Evolutionary conservation across 1,140 invertebrate genomes (phyloP), one percentile per base, ranked within the genome.

Genomic region (Drosophila grimshawi): DNA sequence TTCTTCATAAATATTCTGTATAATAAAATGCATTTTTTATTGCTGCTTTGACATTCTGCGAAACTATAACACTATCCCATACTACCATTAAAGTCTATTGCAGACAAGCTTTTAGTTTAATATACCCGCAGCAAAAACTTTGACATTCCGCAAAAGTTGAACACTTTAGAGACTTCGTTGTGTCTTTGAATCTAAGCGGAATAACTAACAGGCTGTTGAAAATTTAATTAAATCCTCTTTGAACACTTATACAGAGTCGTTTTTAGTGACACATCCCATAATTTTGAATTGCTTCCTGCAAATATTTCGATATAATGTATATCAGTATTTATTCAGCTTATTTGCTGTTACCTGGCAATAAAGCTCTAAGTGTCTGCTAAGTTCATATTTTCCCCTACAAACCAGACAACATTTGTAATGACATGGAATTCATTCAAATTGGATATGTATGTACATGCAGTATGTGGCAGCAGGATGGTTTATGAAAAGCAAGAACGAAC

Each of bases 361-460:
- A 55, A 55, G 45, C 35, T 37, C 11, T 29, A 11, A n/a, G 5
- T 10, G 0, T 0, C 19, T 8, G 59, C 4, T 32, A 49, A 35
- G 5, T 33, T 11, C n/a, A 39, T 10, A 51, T 48, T 29, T 49
- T 35, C 27, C 7, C 11, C 35, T n/a, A 51, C 56, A 67, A 52
- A 7, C 56, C 41, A 33, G 5, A 29, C 1, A 61, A 78, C 52
- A 80, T 59, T 61, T 72, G 67, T 79, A 86, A 86, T 88, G 79
- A 86, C 82, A 69, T 63, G 67, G 63, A 71, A 72, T 86, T 86
- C 48, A 49, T 61, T 62, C 48, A 76, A 86, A 77, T 62, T 70
- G 10, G 4, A n/a, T n/a, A 69, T 86, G 78, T 75, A 70, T 61
- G 62, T 19, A 49, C 7, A 52, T 52, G 63, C 19, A 62, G 32